Evolutionary conservation across 2,797 vertebrate species (phyloP), one percentile per base, ranked within the genome.

Genomic region (Lophius americanus): DNA sequence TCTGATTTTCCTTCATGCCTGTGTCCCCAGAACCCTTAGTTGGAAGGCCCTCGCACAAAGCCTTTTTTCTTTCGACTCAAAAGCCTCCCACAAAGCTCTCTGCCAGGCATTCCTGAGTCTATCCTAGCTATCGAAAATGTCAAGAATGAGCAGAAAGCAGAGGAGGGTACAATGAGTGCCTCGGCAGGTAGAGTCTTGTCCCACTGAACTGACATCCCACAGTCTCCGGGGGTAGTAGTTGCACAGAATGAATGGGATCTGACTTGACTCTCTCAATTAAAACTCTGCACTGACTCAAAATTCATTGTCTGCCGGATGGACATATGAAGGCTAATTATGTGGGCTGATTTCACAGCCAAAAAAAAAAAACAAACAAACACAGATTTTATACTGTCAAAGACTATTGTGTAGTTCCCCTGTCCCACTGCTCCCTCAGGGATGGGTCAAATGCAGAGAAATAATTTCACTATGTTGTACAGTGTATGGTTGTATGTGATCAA

Each of bases 131-230:
- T 94, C 87, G 89, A 86, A 92, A 91, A 92, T 92, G 91, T 92
- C 91, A 92, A 89, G 88, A 90, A 88, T 90, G 91, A 89, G 78
- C 83, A 88, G 88, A 82, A 83, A 90, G 88, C 73, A 86, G 75
- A 83, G 88, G 88, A 92, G 88, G 78, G 84, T 87, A 90, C 87
- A 83, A 76, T 64, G 85, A 88, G 81, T 67, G 33, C 71, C 53
- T 79, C 71, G 77, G 86, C 94, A 94, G 92, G 93, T 93, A 93
- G 81, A 87, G 92, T 93, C 94, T 92, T 93, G 93, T 93, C 86
- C 80, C 50, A 33, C 78, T 82, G 82, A 59, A 61, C 75, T 74
- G 68, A 84, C 87, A 77, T 82, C 84, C 80, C 76, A 75, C 76
- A 79, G 73, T 78, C 81, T 86, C 85, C 10, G 12, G 60, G 54